Evolutionary conservation across 2,888 invertebrate genomes (phyloP).

Genomic region (Electrophaes corylata): DNA sequence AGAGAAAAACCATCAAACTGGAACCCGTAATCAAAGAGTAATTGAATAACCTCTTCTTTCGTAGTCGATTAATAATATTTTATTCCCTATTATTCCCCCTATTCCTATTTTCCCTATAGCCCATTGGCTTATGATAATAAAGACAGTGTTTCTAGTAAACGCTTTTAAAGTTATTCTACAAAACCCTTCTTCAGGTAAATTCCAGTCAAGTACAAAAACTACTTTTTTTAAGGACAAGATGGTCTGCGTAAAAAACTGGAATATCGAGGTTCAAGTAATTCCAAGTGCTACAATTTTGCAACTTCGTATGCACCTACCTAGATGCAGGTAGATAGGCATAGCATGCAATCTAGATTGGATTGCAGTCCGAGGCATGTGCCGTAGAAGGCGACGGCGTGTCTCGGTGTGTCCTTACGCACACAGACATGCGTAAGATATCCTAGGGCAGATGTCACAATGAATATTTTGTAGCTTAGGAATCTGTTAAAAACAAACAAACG

Average conservation of each 20-base stretch:
- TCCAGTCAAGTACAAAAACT: not conserved
- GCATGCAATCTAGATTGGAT: slow-evolving; percentile 44
- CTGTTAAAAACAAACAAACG: not conserved
- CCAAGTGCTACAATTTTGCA: slow-evolving; percentile 32
- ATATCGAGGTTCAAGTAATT: slow-evolving; percentile 34
- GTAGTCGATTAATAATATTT: too few relatives aligned
- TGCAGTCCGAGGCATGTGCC: slow-evolving; percentile 42
- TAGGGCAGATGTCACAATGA: slow-evolving; percentile 12
- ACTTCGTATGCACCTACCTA: slow-evolving; percentile 16
- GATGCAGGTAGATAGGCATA: slow-evolving; percentile 20
- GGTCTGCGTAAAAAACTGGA: slow-evolving; percentile 32
- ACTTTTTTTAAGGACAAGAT: slow-evolving; percentile 16
- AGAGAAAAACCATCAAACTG: too few relatives aligned
- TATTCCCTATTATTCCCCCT: too few relatives aligned
- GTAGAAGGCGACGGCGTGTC: slow-evolving; percentile 65
- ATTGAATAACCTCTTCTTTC: too few relatives aligned
- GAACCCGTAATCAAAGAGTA: too few relatives aligned
- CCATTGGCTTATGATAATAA: too few relatives aligned
- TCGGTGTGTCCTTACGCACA: slow-evolving; percentile 50
- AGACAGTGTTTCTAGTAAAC: not conserved
- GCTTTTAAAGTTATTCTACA: not conserved
- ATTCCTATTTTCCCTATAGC: too few relatives aligned
- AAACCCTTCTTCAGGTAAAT: not conserved
- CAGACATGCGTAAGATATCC: slow-evolving; percentile 26
- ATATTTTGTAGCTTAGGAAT: not conserved